Evolutionary conservation across 2,888 invertebrate species (phyloP).

Genomic region (Paralinhomoeus sp.): DNA sequence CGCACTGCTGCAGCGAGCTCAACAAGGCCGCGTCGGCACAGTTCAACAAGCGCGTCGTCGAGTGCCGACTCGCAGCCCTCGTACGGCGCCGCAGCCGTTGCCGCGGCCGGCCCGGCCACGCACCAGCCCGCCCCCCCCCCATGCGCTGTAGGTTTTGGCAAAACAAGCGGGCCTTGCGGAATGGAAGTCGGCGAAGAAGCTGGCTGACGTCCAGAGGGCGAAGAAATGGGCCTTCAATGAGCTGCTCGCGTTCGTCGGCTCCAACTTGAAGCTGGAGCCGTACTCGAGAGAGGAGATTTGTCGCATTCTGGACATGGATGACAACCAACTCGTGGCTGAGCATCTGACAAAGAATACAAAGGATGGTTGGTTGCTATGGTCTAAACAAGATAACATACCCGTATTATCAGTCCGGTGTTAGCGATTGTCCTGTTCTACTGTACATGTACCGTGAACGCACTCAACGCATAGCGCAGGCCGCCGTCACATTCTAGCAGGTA

Average conservation of each 20-base stretch:
- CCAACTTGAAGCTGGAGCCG: slow-evolving; percentile 40
- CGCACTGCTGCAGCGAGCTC: slow-evolving; percentile 53
- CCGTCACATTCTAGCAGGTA: too few relatives aligned
- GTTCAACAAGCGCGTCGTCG: slow-evolving; percentile 75
- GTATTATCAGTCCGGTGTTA: too few relatives aligned
- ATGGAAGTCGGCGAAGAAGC: slow-evolving; percentile 42
- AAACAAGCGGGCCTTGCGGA: slow-evolving; percentile 37
- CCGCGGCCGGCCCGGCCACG: too few relatives aligned
- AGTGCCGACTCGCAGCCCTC: slow-evolving; percentile 73
- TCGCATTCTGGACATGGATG: slow-evolving; percentile 25
- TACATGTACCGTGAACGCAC: too few relatives aligned
- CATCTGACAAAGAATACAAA: slow-evolving; percentile 43
- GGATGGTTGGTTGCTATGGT: background rate
- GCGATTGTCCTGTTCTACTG: too few relatives aligned
- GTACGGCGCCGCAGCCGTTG: slow-evolving; percentile 34
- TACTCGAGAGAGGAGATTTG: slow-evolving; percentile 47
- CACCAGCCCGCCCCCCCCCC: too few relatives aligned
- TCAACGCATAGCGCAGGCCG: too few relatives aligned
- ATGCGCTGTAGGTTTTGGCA: slow-evolving; percentile 51
- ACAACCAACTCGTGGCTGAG: slow-evolving; percentile 41
- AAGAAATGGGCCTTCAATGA: slow-evolving; percentile 41
- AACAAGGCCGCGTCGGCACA: slow-evolving; percentile 78
- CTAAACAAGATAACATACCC: too few relatives aligned
- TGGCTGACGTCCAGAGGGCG: slow-evolving; percentile 50
- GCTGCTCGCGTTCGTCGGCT: slow-evolving; percentile 44